Evolutionary conservation across 1,140 invertebrate species (phyloP).

Genomic region (Atopsyche davidsoni): DNA sequence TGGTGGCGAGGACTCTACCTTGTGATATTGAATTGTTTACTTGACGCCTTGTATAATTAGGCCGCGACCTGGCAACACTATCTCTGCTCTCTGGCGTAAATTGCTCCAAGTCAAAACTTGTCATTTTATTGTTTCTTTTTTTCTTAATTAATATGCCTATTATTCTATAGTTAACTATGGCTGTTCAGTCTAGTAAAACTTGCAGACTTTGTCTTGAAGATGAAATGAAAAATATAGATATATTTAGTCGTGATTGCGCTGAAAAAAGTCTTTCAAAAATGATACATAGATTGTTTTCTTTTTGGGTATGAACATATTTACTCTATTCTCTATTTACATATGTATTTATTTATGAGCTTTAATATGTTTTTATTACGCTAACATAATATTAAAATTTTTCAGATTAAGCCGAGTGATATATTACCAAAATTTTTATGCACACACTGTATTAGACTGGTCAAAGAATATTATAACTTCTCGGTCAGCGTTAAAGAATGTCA

Average conservation of each 20-base stretch:
- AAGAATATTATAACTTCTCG: conserved; percentile 11
- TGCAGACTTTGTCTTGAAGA: conserved; percentile 4
- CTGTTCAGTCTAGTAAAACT: no score
- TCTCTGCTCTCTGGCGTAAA: no score
- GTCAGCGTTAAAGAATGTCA: conserved; percentile 12
- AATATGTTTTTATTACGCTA: background rate
- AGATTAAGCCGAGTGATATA: conserved; percentile 12
- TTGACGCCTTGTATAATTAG: no score
- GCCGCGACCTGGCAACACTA: no score
- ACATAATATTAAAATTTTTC: conserved; percentile 1
- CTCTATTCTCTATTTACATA: background rate
- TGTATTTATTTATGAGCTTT: background rate
- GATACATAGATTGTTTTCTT: conserved; percentile 13
- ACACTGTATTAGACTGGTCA: conserved; percentile 6
- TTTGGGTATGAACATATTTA: conserved; percentile 8
- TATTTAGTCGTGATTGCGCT: background rate
- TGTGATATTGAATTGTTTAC: no score
- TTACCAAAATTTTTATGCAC: conserved; percentile 10
- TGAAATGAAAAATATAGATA: conserved; percentile 4
- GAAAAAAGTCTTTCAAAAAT: conserved; percentile 2
- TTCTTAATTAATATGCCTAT: conserved; percentile 3
- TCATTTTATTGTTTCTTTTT: conserved; percentile 1
- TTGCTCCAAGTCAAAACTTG: conserved; percentile 9
- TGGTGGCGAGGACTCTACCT: no score
- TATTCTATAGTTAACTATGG: no score